Conservation (phyloP, 2,113 vertebrate genomes). For the Neodon shergylaensis region DNA sequence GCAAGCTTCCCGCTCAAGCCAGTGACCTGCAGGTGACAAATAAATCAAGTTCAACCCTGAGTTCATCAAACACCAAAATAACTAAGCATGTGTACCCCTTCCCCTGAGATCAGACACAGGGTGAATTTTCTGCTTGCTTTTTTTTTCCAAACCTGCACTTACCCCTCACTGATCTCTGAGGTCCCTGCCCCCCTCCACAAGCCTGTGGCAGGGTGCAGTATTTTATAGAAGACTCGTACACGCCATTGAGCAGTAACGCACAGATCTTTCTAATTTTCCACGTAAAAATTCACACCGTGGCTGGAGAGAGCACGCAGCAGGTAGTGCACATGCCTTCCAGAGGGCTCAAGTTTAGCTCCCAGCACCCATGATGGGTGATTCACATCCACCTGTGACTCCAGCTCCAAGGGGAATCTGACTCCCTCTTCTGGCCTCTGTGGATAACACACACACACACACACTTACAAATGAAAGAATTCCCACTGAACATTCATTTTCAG, state of each 20-base stretch:
- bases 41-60: neutral
- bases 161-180: neutral
- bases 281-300: neutral
- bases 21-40: neutral
- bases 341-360: neutral
- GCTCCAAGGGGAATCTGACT: neutral
- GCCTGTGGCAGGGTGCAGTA: neutral
- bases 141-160: slow-evolving; percentile 13
- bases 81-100: neutral
- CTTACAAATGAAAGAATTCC: neutral
- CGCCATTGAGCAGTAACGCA: neutral
- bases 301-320: neutral
- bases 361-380: neutral
- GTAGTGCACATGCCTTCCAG: neutral
- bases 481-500: neutral
- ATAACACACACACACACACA: neutral
- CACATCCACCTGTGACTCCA: neutral
- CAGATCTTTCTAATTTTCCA: neutral
- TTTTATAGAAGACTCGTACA: slow-evolving; percentile 12
- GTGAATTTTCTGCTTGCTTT: neutral
- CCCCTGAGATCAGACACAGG: neutral
- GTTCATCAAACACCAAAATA: neutral
- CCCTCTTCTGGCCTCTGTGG: neutral
- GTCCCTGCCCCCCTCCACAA: neutral
- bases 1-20: neutral